Evolutionary conservation across 2,888 invertebrate species (phyloP), one percentile per base, ranked within the genome.

Genomic region (Cephus nigrinus): DNA sequence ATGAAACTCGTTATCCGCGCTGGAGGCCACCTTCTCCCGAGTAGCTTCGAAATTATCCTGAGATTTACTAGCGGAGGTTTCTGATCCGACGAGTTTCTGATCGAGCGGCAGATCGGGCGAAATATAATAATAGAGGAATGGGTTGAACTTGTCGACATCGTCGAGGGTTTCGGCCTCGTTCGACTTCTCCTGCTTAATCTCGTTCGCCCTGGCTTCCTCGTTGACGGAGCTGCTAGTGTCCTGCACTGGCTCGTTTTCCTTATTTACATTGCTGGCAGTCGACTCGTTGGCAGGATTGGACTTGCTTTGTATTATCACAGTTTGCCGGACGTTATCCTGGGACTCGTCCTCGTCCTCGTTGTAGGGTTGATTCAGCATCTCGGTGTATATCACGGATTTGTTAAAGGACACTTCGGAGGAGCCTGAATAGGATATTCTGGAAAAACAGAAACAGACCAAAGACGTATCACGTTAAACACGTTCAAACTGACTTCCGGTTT

Each of bases 61-160:
- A 40, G 40, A 5, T 40, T 40, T 15, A 4, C 40, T 1, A 12
- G 69, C 11, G 12, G 30, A 12, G 5, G 11, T 3, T 30, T 30
- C 30, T 0, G 3, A 11, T 32, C 32, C 55, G 4, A 92, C 88
- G 75, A 93, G 88, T 80, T 90, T 89, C 74, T 90, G 89, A 88
- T 93, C 93, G 80, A 93, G 86, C 23, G 92, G 92, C 85, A 92
- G 88, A 76, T 93, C 92, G 15, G 93, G 93, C 83, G 92, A 92
- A 86, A 93, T 92, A 84, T 93, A 93, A 91, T 93, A 94, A 90
- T 93, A 94, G 86, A 93, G 92, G 88, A 93, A 93, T 74, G 93
- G 92, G 90, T 93, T 93, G 87, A 92, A 94, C 83, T 92, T 90
- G 80, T 92, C 91, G 81, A 92, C 90, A 84, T 92, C 89, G 35